A percentile compares a stretch with the other conserved stretches of the same genome.
These are phyloP conservation scores for Microplitis manilae DNA, from an alignment of 2,888 invertebrate genomes.

Conservation along the genomic window DNA sequence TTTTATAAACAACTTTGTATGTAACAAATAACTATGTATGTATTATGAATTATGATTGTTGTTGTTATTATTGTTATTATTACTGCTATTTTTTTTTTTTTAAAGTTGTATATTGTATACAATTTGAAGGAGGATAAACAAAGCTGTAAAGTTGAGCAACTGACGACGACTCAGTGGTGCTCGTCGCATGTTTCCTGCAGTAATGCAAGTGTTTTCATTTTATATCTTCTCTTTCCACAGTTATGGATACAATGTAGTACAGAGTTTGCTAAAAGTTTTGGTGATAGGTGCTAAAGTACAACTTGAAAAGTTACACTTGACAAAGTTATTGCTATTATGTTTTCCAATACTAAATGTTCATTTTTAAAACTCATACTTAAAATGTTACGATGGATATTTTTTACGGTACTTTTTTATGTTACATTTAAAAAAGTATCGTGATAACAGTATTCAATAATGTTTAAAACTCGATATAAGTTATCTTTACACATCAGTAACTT, in stretches of 20 bases:
- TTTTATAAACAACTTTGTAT: not conserved
- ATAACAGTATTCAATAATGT: not conserved
- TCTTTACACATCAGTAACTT: not conserved
- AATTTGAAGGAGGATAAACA: slow-evolving; percentile 3
- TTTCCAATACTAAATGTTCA: not conserved
- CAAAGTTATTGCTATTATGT: not conserved
- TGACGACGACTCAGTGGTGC: too few relatives aligned
- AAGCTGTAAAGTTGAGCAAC: slow-evolving; percentile 1
- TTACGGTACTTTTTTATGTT: not conserved
- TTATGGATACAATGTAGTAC: slow-evolving; percentile 19
- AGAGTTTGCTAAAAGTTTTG: slow-evolving; percentile 12
- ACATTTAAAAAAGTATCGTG: too few relatives aligned
- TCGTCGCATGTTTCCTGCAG: not conserved
- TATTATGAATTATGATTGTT: not conserved
- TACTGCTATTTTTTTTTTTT: not conserved
- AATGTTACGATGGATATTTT: not conserved
- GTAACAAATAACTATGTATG: not conserved
- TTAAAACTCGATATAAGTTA: not conserved
- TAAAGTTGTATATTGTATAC: not conserved
- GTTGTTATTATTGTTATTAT: not conserved
- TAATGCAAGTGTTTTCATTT: not conserved
- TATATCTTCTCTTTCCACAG: slow-evolving; percentile 13
- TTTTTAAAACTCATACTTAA: too few relatives aligned
- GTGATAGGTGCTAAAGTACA: not conserved
- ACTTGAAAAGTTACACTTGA: not conserved